phyloP scores from a whole-genome alignment of 2,888 invertebrate species.

The Allacma fusca region DNA sequence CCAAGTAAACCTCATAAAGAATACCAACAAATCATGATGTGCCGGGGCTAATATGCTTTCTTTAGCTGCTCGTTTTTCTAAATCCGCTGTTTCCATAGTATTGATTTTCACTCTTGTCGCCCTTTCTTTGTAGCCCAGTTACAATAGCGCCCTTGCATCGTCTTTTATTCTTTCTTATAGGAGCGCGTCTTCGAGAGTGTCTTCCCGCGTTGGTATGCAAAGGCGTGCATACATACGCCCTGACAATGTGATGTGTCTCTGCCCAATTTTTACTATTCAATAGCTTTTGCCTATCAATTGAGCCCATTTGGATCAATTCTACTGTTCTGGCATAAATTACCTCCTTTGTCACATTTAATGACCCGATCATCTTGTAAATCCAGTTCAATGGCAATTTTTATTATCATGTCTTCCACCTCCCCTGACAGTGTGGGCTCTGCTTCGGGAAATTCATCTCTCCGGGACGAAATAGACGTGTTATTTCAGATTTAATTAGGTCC shows the following conservation, averaged over 20 bases:
- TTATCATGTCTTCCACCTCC: background rate
- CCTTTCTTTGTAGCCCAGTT: background rate
- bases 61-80: constrained; percentile 7
- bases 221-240: no score
- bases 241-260: no score
- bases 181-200: no score
- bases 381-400: constrained; percentile 27
- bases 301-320: background rate
- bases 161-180: no score
- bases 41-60: constrained; percentile 34
- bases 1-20: constrained; percentile 47
- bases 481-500: no score
- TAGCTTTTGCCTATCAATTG: background rate
- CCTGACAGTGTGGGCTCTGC: constrained; percentile 22
- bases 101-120: background rate
- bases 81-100: background rate
- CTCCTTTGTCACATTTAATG: constrained; percentile 21
- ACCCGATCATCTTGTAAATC: constrained; percentile 29
- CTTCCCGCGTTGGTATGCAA: no score
- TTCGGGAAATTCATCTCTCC: no score
- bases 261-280: background rate
- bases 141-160: background rate
- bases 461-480: no score
- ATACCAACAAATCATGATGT: constrained; percentile 47
- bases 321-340: background rate